Conservation (phyloP, 2,797 vertebrate species). For the Cossypha polioptera region DNA sequence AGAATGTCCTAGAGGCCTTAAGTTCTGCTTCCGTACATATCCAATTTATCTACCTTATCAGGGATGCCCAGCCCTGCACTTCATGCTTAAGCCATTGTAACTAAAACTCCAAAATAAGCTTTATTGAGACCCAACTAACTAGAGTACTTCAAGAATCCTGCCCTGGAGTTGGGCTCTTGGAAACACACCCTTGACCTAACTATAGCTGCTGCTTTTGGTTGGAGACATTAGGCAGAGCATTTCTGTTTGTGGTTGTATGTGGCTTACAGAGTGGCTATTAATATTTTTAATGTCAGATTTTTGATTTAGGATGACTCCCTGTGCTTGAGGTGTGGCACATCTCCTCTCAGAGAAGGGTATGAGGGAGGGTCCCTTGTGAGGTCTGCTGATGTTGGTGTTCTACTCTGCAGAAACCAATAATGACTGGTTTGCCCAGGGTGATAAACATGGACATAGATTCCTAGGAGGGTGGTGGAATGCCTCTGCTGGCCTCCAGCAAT, state of each 20-base stretch:
- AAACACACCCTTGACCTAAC: neutral
- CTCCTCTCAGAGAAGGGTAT: neutral
- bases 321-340: neutral
- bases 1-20: accelerated
- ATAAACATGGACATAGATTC: neutral
- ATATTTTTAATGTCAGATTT: neutral
- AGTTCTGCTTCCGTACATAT: neutral
- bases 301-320: neutral
- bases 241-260: accelerated
- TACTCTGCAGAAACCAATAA: neutral
- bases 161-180: neutral
- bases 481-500: neutral
- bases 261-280: neutral
- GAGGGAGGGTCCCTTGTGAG: neutral
- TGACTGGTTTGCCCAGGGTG: neutral
- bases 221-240: neutral
- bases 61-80: neutral
- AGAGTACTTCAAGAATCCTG: neutral
- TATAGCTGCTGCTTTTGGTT: neutral
- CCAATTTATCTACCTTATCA: accelerated
- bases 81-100: neutral
- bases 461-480: neutral
- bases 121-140: neutral
- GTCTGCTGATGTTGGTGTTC: neutral
- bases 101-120: neutral